Evolutionary conservation across 2,888 invertebrate species (phyloP), one percentile per base, ranked within the genome.

Genomic region (Tachina grossa): DNA sequence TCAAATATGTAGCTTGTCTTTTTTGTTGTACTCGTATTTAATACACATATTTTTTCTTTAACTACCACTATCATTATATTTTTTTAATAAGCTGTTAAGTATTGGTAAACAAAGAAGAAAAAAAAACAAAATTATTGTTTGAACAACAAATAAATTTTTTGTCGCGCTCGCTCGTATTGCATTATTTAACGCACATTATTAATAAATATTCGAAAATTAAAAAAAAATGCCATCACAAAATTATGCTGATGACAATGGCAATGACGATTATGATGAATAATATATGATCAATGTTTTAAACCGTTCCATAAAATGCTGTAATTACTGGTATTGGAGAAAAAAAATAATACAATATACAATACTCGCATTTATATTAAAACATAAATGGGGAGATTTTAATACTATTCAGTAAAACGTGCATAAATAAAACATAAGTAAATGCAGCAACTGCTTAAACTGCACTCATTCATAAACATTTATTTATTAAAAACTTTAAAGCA

Each of bases 51-150:
- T 31, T 66, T 49, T 74, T 47, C n/a, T 47, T 49, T 49, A 49
- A 65, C 47, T 63, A 9, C 13, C 10, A 19, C 61, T 53, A 53
- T 63, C 61, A 39, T 63, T 71, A 19, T 55, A 43, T 83, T 43
- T 83, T 72, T 83, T 74, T 74, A 74, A 68, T 83, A 79, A 74
- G 68, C 72, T 74, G 66, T 72, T 72, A 78, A 74, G 66, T 74
- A 74, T 78, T 78, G 41, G 59, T 68, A 74, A 72, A 78, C 53
- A 76, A 55, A 49, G 13, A 63, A 72, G 19, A 47, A 55, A 69
- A 41, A 9, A 53, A 63, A 71, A 71, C 8, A 51, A 6, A 49
- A 41, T 41, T 31, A 74, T 19, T 76, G 19, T 72, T 79, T 68
- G 49, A 66, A 77, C 51, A 79, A 63, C 49, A 65, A 43, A 83